A percentile compares a stretch with the other conserved stretches of the same genome.
phyloP scores from a whole-genome alignment of 2,888 invertebrate genomes.

The Zootermopsis nevadensis region DNA sequence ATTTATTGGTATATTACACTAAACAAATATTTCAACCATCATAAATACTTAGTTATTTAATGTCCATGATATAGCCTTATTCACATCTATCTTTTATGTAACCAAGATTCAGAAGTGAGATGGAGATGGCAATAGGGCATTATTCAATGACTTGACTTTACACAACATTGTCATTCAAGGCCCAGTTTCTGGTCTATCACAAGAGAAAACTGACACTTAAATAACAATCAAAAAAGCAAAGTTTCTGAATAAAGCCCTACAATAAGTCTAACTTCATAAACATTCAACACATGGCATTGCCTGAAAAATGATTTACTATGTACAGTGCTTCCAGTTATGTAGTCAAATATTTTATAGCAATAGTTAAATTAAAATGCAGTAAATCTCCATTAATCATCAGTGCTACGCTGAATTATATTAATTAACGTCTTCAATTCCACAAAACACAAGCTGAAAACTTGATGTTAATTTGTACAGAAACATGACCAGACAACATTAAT shows the following conservation, averaged over 20 bases:
- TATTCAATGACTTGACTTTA: slow-evolving; percentile 8
- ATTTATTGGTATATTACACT: too few species aligned
- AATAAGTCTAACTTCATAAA: neutral
- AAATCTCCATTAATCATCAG: neutral
- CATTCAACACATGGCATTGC: neutral
- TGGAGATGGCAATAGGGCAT: slow-evolving; percentile 1
- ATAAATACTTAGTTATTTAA: too few species aligned
- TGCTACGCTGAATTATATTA: neutral
- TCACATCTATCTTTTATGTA: neutral
- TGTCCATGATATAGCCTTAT: too few species aligned
- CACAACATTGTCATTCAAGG: neutral
- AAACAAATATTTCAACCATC: too few species aligned
- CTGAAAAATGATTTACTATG: neutral
- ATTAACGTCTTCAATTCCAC: neutral
- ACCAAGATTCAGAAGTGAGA: slow-evolving; percentile 8
- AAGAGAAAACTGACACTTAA: neutral
- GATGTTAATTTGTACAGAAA: slow-evolving; percentile 3
- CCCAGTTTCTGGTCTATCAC: neutral
- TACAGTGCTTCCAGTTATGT: neutral
- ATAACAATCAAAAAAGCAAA: neutral
- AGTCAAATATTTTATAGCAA: neutral
- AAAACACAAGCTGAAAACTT: neutral
- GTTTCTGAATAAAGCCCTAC: slow-evolving; percentile 1
- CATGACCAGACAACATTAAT: neutral
- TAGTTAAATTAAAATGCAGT: neutral